phyloP scores from a whole-genome alignment of 2,797 vertebrate genomes.

The Tadarida brasiliensis region DNA sequence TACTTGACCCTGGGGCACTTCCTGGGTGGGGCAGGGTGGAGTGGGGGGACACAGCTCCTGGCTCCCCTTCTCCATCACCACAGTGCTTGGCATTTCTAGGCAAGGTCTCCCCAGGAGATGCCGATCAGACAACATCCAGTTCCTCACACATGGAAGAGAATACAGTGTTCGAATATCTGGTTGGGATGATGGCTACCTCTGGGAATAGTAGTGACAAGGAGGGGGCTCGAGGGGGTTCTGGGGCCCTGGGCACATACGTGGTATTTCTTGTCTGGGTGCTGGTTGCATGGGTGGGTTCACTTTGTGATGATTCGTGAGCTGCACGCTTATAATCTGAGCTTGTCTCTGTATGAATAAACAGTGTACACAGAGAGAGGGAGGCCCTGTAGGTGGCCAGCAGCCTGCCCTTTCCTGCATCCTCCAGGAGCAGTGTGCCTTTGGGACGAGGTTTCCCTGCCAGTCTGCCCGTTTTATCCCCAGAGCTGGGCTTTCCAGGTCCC shows the following conservation, averaged over 20 bases:
- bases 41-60: not conserved
- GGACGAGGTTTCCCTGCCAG: not conserved
- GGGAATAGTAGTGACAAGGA: not conserved
- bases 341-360: not conserved
- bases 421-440: not conserved
- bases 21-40: not conserved
- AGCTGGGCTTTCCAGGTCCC: not conserved
- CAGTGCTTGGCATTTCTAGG: not conserved
- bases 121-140: not conserved
- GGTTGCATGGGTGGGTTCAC: not conserved
- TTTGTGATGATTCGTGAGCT: not conserved
- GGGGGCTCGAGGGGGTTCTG: not conserved
- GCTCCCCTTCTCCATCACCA: not conserved
- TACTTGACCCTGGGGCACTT: not conserved
- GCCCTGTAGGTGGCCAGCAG: not conserved
- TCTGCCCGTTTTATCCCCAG: not conserved
- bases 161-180: not conserved
- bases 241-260: not conserved
- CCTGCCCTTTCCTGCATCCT: not conserved
- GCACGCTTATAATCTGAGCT: not conserved
- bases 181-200: not conserved
- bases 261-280: not conserved
- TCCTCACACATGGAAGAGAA: not conserved
- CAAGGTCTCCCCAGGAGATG: not conserved
- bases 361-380: not conserved